Evolutionary conservation across 2,797 vertebrate genomes (phyloP), one percentile per base, ranked within the genome.

Genomic region (Hapalemur alaotrensis): DNA sequence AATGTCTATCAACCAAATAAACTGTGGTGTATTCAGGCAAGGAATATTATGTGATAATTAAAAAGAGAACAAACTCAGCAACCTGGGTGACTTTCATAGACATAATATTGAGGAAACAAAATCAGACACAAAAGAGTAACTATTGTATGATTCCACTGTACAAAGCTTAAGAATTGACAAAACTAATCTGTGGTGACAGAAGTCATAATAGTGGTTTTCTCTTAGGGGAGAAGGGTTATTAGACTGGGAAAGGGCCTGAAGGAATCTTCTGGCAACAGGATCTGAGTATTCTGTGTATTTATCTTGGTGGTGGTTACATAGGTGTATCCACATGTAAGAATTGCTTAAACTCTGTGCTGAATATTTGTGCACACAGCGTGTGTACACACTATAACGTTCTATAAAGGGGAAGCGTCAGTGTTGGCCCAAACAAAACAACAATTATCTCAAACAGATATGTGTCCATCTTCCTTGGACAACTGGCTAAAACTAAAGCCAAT

Each of bases 101-200:
- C 13, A 57, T 17, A 72, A 80, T 54, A 92, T n/a, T 70, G 41
- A 93, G 43, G 11, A 81, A 96, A 96, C 79, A 52, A 70, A 76
- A 80, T 69, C 43, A 88, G 32, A 84, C 22, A 52, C 35, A 25
- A 69, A 94, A 61, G 8, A 43, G 43, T 73, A 87, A 92, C 59
- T 57, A 69, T 41, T 75, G 17, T 10, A 4, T 46, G 67, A 46
- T 38, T 95, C 23, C 50, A 79, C 41, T n/a, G 30, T 28, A 32
- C 48, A 12, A 88, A 85, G 50, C 78, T 90, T 3, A 80, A 73
- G 46, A 84, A 73, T 46, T 46, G 7, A 73, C 30, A 46, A 87
- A 72, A 86, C 11, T 86, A 46, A 91, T 46, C 18, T 79, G 6
- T 20, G 14, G 25, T 59, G 15, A 70, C 0, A 89, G 20, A 35